Conservation (phyloP, 2,113 vertebrate genomes). For the Burhinus bistriatus region DNA sequence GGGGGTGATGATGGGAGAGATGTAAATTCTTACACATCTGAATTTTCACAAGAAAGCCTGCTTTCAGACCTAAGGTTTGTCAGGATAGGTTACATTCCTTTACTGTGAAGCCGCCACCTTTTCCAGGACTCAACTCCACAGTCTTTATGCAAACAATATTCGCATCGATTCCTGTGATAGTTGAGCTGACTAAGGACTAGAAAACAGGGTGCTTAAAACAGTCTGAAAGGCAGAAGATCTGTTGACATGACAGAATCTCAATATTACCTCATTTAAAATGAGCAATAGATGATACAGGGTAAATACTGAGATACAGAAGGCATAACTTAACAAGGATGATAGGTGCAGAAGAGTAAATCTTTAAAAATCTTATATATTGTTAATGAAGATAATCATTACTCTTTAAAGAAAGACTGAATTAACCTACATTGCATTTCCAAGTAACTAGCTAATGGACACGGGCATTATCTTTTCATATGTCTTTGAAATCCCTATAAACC, state of each 20-base stretch:
- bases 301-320: neutral
- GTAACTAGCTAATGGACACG: conserved; percentile 60
- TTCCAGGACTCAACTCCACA: neutral
- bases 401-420: conserved; percentile 57
- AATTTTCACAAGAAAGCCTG: neutral
- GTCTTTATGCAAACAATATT: neutral
- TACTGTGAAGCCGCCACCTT: neutral
- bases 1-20: neutral
- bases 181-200: conserved; percentile 54
- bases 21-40: neutral
- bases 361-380: conserved; percentile 64
- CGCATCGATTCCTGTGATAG: conserved; percentile 15
- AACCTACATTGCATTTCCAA: conserved; percentile 47
- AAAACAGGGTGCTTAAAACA: neutral
- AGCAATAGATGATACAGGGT: neutral
- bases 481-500: conserved; percentile 53
- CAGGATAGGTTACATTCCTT: neutral
- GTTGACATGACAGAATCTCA: conserved; percentile 53
- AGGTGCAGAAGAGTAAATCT: conserved; percentile 45
- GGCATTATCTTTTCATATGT: conserved; percentile 47
- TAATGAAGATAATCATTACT: conserved; percentile 68
- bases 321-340: neutral
- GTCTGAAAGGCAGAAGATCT: conserved; percentile 24
- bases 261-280: conserved; percentile 48
- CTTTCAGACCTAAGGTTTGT: neutral